Evolutionary conservation across 2,797 vertebrate genomes (phyloP), one percentile per base, ranked within the genome.

Genomic region (Lacerta viridis): DNA sequence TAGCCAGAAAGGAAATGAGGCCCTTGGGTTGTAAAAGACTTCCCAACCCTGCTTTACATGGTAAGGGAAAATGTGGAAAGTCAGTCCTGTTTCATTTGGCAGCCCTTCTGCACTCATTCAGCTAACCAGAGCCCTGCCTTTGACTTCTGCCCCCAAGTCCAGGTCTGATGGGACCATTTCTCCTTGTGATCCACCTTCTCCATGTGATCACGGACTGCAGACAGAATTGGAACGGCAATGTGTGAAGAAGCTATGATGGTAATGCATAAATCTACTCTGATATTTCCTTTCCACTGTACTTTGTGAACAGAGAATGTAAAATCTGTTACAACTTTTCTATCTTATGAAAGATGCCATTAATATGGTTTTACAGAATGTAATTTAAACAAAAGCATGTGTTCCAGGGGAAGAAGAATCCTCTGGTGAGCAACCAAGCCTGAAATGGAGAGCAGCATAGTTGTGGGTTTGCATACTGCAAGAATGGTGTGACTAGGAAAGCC

Each of bases 371-470:
- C 88, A 93, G 90, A 88, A 95, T 88, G 92, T 90, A 80, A 94
- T 93, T 93, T 94, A 96, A 95, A 93, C 89, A 91, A 93, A 95
- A 94, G 85, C 93, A 95, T 95, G 91, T 95, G 93, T 94, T 92
- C 74, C 77, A 68, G 89, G 88, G 92, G 93, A 91, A 91, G 94
- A 94, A 92, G 86, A 94, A 94, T 96, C 90, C 94, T 94, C 88
- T 95, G 94, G 94, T 95, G 93, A 94, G 92, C 93, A 93, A 91
- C 92, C 92, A 92, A 94, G 91, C 91, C 86, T 71, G 92, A 94
- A 93, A 84, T 88, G 94, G 92, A 94, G 93, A 95, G 93, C 91
- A 94, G 91, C 94, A 95, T 91, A 94, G 89, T 85, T 93, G 83
- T 72, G 88, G 88, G 89, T 94, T 94, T 95, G 91, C 89, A 93